Percentiles rank a stretch among this genome's conserved stretches.
Conservation (phyloP, 2,113 vertebrate species). For the Cyprinodon tularosa region DNA sequence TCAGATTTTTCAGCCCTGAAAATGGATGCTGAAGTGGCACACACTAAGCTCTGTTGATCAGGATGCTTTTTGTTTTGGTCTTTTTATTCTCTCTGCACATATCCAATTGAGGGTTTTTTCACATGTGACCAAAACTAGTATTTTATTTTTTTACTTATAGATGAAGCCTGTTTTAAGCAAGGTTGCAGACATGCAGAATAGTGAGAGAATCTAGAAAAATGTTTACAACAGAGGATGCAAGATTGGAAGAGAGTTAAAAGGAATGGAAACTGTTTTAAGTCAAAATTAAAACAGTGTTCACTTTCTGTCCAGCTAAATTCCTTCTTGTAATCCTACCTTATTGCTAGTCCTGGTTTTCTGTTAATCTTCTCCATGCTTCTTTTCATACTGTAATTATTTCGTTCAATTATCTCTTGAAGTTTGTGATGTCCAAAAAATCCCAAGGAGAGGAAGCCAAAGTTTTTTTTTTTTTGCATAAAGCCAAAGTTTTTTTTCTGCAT, state of each 20-base stretch:
- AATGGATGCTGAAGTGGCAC: constrained; percentile 62
- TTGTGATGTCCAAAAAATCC: too few relatives aligned
- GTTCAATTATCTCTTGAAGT: too few relatives aligned
- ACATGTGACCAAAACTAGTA: constrained; percentile 5
- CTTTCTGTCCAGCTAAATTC: too few relatives aligned
- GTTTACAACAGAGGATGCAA: constrained; percentile 17
- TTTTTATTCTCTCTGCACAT: background rate
- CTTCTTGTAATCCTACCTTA: too few relatives aligned
- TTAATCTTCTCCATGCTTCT: too few relatives aligned
- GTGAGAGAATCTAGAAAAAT: constrained; percentile 13
- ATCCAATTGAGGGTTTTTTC: background rate
- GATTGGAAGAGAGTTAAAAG: background rate
- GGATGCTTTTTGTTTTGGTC: background rate
- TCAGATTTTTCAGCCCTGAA: constrained; percentile 70
- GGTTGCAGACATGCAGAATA: constrained; percentile 7
- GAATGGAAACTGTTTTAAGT: constrained; percentile 3
- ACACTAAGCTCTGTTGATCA: background rate
- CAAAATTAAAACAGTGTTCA: too few relatives aligned
- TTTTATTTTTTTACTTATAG: background rate
- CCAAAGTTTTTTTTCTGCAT: too few relatives aligned
- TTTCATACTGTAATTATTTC: too few relatives aligned
- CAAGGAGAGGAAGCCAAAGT: too few relatives aligned
- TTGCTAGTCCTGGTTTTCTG: too few relatives aligned
- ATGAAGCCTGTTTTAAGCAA: background rate
- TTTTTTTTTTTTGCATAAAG: too few relatives aligned